Evolutionary conservation across 2,797 vertebrate species (phyloP), one percentile per base, ranked within the genome.

Genomic region (Melanotaenia maccullochi): DNA sequence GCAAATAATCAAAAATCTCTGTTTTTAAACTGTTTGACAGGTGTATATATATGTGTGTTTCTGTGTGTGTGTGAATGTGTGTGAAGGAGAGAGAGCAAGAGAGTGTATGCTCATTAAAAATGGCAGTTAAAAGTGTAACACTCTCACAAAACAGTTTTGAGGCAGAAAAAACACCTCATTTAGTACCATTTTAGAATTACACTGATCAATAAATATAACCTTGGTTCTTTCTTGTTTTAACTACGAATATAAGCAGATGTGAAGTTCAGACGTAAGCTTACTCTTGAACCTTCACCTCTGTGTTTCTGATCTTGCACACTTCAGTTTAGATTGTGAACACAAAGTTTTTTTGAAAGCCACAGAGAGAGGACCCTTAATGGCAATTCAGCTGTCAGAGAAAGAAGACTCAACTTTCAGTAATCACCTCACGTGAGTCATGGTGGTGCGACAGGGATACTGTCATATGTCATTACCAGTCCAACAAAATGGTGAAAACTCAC

Each of bases 1-100:
- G 74, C 81, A 82, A 91, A 91, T 83, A 90, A 84, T 85, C 84
- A 82, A 86, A 90, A 79, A 84, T 83, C 71, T 84, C 61, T 67
- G 79, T 79, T 80, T 84, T 88, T 87, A 83, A 88, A 89, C 79
- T 55, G 76, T 81, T 75, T 90, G 90, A 92, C 92, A 90, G 90
- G 84, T 89, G 78, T 76, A 75, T 75, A 70, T 66, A 30, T 40
- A 16, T 40, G 13, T 14, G 38, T 40, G 13, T 35, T 35, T 40
- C 20, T 47, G 61, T 24, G 68, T 40, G 68, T 40, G 30, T 30
- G 30, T 42, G 60, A 8, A 58, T 57, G 59, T 51, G 59, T 60
- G 65, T 32, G 47, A 20, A 20, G 5, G 18, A 40, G 38, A 65
- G 38, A 64, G 33, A 60, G 68, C 42, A 58, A n/a, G 58, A 25